A percentile compares a stretch with the other conserved stretches of the same genome.
Conservation (phyloP, 1,140 invertebrate species). For the Reticulitermes speratus region DNA sequence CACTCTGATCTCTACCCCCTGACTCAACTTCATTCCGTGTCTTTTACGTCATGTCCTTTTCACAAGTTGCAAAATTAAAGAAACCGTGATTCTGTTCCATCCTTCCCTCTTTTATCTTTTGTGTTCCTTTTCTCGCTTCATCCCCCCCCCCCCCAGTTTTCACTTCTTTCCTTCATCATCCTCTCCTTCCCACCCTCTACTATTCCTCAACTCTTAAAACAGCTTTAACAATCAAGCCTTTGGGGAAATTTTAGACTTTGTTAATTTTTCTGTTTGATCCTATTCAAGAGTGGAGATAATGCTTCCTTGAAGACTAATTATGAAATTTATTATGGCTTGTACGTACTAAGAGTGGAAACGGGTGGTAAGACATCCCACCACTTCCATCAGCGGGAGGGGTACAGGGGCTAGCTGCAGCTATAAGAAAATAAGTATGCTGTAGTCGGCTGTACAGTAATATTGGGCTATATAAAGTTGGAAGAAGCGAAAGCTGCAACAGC, state of each 20-base stretch:
- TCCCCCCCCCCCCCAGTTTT: background rate
- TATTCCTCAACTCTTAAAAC: slow-evolving; percentile 26
- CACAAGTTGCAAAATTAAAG: background rate
- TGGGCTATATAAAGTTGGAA: slow-evolving; percentile 10
- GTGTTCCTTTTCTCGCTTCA: slow-evolving; percentile 1
- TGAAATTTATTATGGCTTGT: slow-evolving; percentile 34
- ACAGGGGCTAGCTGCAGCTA: background rate
- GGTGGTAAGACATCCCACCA: background rate
- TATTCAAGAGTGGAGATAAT: slow-evolving; percentile 35
- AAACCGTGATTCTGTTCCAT: background rate
- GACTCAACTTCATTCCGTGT: too few species aligned
- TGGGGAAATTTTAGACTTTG: slow-evolving; percentile 36
- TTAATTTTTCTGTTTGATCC: slow-evolving; percentile 37
- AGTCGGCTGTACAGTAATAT: slow-evolving; percentile 19
- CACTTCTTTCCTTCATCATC: slow-evolving; percentile 4
- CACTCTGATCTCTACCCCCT: too few species aligned
- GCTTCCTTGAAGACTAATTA: slow-evolving; percentile 36
- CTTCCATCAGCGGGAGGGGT: background rate
- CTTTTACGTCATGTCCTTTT: too few species aligned
- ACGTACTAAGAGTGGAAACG: slow-evolving; percentile 21
- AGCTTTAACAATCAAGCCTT: slow-evolving; percentile 35
- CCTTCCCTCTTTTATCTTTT: background rate
- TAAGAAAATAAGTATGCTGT: background rate
- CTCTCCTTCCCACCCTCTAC: slow-evolving; percentile 1
- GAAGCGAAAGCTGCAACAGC: background rate